Percentiles rank a stretch among this genome's conserved stretches.
These are phyloP conservation scores for Upupa epops DNA, from an alignment of 2,113 vertebrate species.

Conservation along the genomic window DNA sequence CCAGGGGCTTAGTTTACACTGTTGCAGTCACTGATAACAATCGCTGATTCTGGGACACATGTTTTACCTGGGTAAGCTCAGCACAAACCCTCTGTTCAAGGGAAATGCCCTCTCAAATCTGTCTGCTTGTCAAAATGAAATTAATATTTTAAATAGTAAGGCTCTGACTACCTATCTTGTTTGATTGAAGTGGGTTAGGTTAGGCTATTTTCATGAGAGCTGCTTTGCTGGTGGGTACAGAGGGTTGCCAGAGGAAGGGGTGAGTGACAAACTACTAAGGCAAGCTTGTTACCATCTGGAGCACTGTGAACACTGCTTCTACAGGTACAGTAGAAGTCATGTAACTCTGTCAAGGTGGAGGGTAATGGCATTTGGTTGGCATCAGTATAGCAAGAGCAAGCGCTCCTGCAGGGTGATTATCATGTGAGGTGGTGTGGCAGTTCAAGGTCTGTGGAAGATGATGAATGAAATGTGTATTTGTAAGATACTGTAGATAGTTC, in stretches of 20 bases:
- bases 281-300: neutral
- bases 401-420: neutral
- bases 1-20: neutral
- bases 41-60: too few relatives aligned
- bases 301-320: neutral
- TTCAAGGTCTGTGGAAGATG: neutral
- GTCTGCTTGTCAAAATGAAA: neutral
- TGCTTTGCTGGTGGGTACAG: neutral
- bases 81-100: neutral
- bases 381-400: neutral
- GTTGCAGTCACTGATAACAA: neutral
- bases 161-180: neutral
- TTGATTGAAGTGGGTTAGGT: neutral
- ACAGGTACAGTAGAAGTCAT: neutral
- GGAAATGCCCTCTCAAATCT: neutral
- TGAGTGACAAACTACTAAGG: neutral
- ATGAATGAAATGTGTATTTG: neutral
- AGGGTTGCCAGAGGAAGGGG: neutral
- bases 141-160: neutral
- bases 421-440: neutral
- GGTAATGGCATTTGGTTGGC: neutral
- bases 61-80: neutral
- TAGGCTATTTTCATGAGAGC: neutral
- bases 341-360: fast-evolving
- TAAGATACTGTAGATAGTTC: neutral